A percentile compares a stretch with the other conserved stretches of the same genome.
These are phyloP conservation scores for Turritopsis dohrnii DNA, from an alignment of 30 jellyfish, hydroid and myxozoan species.

Conservation along the genomic window DNA sequence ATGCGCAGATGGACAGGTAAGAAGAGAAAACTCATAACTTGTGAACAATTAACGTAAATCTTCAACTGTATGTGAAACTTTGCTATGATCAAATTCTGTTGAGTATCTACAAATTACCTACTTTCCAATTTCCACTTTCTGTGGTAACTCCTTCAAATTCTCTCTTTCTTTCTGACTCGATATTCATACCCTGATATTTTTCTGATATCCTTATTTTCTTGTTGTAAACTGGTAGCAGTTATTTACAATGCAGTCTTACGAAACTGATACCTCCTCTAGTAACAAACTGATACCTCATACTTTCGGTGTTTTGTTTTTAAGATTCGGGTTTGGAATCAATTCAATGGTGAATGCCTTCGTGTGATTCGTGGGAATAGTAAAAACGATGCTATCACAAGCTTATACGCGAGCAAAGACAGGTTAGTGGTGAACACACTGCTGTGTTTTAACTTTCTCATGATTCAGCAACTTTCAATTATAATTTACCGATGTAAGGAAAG, in stretches of 20 bases:
- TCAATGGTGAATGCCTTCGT: constrained; percentile 80
- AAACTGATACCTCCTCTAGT: no score
- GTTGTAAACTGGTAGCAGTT: no score
- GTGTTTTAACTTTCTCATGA: neutral
- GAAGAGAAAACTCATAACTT: neutral
- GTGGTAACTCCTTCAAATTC: no score
- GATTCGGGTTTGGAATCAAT: constrained; percentile 83
- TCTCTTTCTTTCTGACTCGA: no score
- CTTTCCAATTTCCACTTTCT: no score
- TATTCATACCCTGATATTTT: no score
- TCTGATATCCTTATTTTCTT: no score
- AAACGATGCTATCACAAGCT: constrained; percentile 73
- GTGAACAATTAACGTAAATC: neutral
- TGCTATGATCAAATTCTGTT: neutral
- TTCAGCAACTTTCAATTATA: neutral
- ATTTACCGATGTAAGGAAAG: neutral
- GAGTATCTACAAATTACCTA: no score
- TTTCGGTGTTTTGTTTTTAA: constrained; percentile 5
- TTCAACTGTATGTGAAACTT: no score
- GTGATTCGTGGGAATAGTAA: constrained; percentile 91
- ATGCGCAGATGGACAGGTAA: constrained; percentile 82
- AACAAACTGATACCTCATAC: neutral
- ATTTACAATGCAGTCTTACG: neutral
- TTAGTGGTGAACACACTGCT: neutral
- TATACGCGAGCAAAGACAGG: constrained; percentile 74